Evolutionary conservation across 2,797 vertebrate genomes (phyloP).

Genomic region (Melanotaenia pygmaea): DNA sequence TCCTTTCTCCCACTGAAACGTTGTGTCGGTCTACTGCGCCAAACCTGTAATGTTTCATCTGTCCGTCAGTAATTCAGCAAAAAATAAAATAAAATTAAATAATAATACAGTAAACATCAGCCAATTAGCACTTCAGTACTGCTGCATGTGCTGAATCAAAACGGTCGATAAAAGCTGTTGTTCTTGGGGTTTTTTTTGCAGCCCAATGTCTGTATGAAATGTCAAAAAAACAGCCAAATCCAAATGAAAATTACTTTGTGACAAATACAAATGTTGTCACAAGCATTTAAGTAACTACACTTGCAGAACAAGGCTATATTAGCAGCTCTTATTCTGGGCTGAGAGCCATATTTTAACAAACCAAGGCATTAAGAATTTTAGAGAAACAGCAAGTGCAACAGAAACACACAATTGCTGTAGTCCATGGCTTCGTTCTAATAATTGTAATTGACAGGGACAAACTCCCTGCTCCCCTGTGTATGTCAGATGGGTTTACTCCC

Average conservation of each 20-base stretch:
- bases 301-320: conserved; percentile 25
- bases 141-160: conserved; percentile 41
- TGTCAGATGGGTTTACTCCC: conserved; percentile 79
- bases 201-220: conserved; percentile 30
- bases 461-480: conserved; percentile 65
- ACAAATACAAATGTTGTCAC: conserved; percentile 35
- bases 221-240: conserved; percentile 22
- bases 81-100: conserved; percentile 3
- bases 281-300: conserved; percentile 38
- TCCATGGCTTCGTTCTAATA: conserved; percentile 62
- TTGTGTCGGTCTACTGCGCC: conserved; percentile 31
- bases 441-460: conserved; percentile 79
- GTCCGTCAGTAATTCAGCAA: conserved; percentile 39
- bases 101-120: conserved; percentile 35
- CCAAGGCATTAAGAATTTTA: conserved; percentile 58
- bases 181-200: conserved; percentile 37
- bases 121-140: conserved; percentile 47
- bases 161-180: conserved; percentile 43
- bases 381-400: conserved; percentile 43
- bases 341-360: conserved; percentile 56
- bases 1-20: conserved; percentile 12
- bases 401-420: conserved; percentile 51
- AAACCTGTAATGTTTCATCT: conserved; percentile 51
- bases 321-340: conserved; percentile 45
- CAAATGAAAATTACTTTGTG: conserved; percentile 25